Conservation (phyloP, 2,888 invertebrate genomes). For the Geophilus truncorum region DNA sequence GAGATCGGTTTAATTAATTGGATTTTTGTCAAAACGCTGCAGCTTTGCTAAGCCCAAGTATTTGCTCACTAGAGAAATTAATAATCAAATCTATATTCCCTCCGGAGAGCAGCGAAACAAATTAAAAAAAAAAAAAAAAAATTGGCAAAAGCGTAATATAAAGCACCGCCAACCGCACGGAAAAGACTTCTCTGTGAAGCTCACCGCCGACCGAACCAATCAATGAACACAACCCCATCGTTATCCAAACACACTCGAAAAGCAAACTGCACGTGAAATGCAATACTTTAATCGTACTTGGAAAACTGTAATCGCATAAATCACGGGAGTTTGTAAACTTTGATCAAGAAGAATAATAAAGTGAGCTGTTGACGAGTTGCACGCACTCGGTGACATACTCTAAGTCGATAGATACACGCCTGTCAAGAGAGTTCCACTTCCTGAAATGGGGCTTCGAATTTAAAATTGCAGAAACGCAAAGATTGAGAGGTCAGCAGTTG, state of each 20-base stretch:
- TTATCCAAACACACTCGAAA: not conserved
- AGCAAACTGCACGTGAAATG: not conserved
- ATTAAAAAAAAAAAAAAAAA: not conserved
- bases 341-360: not conserved
- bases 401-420: no score
- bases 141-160: not conserved
- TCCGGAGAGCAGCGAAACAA: not conserved
- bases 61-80: not conserved
- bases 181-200: not conserved
- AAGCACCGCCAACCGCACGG: not conserved
- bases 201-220: not conserved
- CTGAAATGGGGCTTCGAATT: not conserved
- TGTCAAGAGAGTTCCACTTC: no score
- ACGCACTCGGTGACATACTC: no score
- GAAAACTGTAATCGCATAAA: not conserved
- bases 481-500: not conserved
- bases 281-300: not conserved
- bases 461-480: not conserved
- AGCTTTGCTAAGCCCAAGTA: not conserved
- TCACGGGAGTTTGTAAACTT: no score
- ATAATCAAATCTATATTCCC: not conserved
- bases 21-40: not conserved
- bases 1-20: not conserved
- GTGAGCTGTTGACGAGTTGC: no score
- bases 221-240: not conserved